These are phyloP conservation scores for Scopus umbretta DNA, from an alignment of 2,113 vertebrate genomes.

Conservation along the genomic window DNA sequence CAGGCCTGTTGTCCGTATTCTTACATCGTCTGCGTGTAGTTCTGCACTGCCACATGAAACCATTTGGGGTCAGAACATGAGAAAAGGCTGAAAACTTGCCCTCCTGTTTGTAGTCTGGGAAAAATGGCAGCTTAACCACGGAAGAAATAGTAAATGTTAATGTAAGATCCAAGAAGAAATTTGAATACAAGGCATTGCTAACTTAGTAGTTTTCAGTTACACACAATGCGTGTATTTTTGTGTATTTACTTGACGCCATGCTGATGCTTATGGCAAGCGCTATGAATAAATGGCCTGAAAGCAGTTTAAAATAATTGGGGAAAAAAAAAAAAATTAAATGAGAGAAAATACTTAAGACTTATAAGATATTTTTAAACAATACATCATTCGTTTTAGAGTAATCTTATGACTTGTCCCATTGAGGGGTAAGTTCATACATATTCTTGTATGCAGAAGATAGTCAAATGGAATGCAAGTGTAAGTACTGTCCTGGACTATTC, in stretches of 20 bases:
- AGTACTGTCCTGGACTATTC: neutral
- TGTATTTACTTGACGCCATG: fast-evolving
- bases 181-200: neutral
- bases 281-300: neutral
- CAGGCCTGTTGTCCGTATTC: neutral
- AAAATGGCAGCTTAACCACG: neutral
- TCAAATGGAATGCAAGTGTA: neutral
- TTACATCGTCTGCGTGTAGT: neutral
- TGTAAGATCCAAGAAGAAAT: neutral
- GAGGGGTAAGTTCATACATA: neutral
- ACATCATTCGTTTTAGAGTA: neutral
- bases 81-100: neutral
- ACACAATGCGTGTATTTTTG: neutral
- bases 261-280: neutral
- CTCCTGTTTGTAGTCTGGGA: neutral
- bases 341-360: neutral
- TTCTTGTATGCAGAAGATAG: neutral
- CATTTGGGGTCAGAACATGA: neutral
- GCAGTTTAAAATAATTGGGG: neutral
- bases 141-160: neutral
- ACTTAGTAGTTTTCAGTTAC: neutral
- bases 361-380: neutral
- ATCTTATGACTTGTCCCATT: neutral
- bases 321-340: neutral
- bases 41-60: neutral